Percentiles rank a stretch among this genome's conserved stretches.
Conservation (phyloP, 2,888 invertebrate genomes). For the Ochropleura plecta region DNA sequence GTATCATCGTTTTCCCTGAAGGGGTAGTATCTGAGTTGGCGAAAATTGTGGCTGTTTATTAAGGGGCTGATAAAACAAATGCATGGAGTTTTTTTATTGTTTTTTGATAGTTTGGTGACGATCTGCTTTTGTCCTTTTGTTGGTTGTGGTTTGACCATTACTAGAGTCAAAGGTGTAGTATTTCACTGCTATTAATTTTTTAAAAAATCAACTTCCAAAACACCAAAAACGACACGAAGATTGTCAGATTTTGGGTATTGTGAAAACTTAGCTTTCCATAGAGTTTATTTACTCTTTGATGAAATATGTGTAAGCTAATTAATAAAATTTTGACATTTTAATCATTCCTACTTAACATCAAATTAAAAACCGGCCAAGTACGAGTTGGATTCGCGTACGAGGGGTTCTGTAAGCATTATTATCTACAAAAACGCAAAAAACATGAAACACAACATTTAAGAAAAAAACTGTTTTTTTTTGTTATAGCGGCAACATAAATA, state of each 20-base stretch:
- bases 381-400: too few relatives aligned
- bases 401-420: too few relatives aligned
- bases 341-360: not conserved
- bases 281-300: not conserved
- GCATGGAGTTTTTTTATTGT: not conserved
- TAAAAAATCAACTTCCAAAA: too few relatives aligned
- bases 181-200: not conserved
- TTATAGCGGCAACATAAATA: too few relatives aligned
- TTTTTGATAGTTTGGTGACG: not conserved
- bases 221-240: too few relatives aligned
- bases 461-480: too few relatives aligned
- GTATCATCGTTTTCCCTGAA: conserved; percentile 52
- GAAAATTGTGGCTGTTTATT: conserved; percentile 47
- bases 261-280: not conserved
- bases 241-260: not conserved
- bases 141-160: not conserved
- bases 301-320: not conserved
- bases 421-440: too few relatives aligned
- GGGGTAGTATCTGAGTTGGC: conserved; percentile 28
- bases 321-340: not conserved
- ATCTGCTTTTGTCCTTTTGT: not conserved
- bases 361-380: conserved; percentile 23
- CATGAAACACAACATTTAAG: too few relatives aligned
- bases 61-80: conserved; percentile 38
- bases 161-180: not conserved